Evolutionary conservation across 2,113 vertebrate species (phyloP).

Genomic region (Gila orcuttii): DNA sequence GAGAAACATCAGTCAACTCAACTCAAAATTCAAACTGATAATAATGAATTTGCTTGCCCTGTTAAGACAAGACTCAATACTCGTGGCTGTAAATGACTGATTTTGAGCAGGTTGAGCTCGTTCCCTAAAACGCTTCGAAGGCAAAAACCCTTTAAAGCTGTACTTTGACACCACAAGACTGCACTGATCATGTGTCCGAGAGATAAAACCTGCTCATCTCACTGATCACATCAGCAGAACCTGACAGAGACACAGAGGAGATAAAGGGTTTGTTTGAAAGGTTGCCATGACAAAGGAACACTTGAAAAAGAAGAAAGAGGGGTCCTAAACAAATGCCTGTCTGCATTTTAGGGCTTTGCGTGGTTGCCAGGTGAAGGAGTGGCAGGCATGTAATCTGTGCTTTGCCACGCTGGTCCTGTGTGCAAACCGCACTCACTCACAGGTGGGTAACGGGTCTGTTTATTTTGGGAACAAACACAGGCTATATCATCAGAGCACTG

Average conservation of each 20-base stretch:
- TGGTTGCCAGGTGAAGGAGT: conserved; percentile 64
- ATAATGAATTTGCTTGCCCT: not conserved
- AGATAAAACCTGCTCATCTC: not conserved
- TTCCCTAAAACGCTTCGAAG: not conserved
- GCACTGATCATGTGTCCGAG: not conserved
- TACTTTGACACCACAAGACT: conserved; percentile 15
- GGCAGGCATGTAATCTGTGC: conserved; percentile 63
- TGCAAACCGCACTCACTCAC: conserved; percentile 23
- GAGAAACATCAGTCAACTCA: not conserved
- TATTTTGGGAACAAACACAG: not conserved
- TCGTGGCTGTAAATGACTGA: not conserved
- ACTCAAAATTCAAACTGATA: not conserved
- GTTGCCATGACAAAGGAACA: conserved; percentile 70
- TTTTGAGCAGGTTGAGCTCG: not conserved
- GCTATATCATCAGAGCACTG: not conserved
- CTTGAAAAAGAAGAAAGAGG: conserved; percentile 57
- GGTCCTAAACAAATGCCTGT: conserved; percentile 61
- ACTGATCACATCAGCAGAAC: conserved; percentile 3
- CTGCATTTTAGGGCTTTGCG: conserved; percentile 62
- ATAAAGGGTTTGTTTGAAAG: conserved; percentile 51
- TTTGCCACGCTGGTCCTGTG: not conserved
- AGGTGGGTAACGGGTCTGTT: conserved; percentile 15
- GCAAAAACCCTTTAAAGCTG: conserved; percentile 3
- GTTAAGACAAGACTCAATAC: not conserved
- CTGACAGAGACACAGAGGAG: not conserved